Evolutionary conservation across 30 jellyfish, hydroid and myxozoan genomes (phyloP).

Genomic region (Pelagia noctiluca): DNA sequence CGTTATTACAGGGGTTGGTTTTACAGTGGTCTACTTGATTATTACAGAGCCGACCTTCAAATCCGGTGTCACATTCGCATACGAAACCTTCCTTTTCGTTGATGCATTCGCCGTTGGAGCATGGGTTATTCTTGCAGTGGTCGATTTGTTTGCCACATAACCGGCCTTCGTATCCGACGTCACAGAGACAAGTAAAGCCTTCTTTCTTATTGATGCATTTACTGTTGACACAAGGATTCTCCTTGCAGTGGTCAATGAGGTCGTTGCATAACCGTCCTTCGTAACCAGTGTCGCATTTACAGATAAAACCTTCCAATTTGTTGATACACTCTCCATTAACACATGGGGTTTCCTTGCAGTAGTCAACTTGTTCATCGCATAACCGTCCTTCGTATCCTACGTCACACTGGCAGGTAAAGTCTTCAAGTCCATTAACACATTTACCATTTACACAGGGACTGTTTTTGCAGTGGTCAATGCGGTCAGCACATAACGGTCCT

Average conservation of each 20-base stretch:
- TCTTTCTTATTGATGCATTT: slow-evolving; percentile 6
- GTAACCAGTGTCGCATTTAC: slow-evolving; percentile 12
- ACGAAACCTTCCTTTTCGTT: background rate
- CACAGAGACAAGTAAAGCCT: slow-evolving; percentile 14
- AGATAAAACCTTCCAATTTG: background rate
- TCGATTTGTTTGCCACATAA: background rate
- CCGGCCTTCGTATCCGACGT: slow-evolving; percentile 10
- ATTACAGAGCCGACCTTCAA: background rate
- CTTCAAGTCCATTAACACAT: too few species aligned
- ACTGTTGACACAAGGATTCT: slow-evolving; percentile 39
- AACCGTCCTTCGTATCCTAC: too few species aligned
- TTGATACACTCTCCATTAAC: slow-evolving; percentile 33
- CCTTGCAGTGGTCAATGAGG: slow-evolving; percentile 3
- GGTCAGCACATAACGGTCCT: too few species aligned
- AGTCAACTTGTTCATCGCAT: slow-evolving; percentile 49
- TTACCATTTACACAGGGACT: too few species aligned
- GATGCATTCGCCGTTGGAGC: slow-evolving; percentile 1
- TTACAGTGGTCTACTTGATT: background rate
- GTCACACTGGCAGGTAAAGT: too few species aligned
- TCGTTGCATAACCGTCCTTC: slow-evolving; percentile 4
- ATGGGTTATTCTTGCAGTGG: background rate
- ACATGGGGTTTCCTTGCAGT: slow-evolving; percentile 53
- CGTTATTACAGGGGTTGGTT: slow-evolving; percentile 7
- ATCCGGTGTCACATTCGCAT: slow-evolving; percentile 1
- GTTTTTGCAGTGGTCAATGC: too few species aligned